Base-by-base conservation (phyloP, 2,888 invertebrate species). In the Camptogramma bilineatum region DNA sequence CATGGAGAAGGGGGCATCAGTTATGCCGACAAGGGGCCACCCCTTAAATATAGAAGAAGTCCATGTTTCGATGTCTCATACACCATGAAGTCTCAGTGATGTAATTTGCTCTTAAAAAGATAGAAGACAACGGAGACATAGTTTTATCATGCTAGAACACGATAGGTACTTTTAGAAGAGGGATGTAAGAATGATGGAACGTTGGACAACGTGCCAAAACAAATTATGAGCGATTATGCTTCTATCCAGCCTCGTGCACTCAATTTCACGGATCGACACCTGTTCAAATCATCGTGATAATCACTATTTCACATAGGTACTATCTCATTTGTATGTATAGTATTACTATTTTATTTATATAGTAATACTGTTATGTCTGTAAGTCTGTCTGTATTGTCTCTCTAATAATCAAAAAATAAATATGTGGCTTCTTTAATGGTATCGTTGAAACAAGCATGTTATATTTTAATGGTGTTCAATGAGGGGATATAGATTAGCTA, bases 231-330 rank as follows among this genome's bases (percentile, higher is more conserved):
- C 13, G 13, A 39, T 39, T 39, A 39, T 39, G 4, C 16, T 13
- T 13, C 1, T 44, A 24, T 5, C 47, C 56, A 24, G 10, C 47
- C 56, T 62, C 24, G 51, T 2, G 31, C 13, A 31, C 13, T 13
- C 28, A 24, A 65, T 65, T 65, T 62, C 53, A 65, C 57, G 65
- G 53, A 2, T 53, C 50, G 57, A 39, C 65, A 62, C 57, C 24
- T 57, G n/a, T 2, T 4, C n/a, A 48, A 53, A 63, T 16, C n/a
- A 57, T 52, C 21, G 18, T 9, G 28, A 28, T n/a, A n/a, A n/a
- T n/a, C n/a, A n/a, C n/a, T n/a, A n/a, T 53, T 56, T 42, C 21
- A 39, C 7, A 31, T 17, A n/a, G n/a, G n/a, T 44, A 62, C 53
- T 39, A 53, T 53, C 51, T 8, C 5, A 21, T 48, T 47, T 19